Evolutionary conservation across 2,888 invertebrate genomes (phyloP), one percentile per base, ranked within the genome.

Genomic region (Drosophila anceps): DNA sequence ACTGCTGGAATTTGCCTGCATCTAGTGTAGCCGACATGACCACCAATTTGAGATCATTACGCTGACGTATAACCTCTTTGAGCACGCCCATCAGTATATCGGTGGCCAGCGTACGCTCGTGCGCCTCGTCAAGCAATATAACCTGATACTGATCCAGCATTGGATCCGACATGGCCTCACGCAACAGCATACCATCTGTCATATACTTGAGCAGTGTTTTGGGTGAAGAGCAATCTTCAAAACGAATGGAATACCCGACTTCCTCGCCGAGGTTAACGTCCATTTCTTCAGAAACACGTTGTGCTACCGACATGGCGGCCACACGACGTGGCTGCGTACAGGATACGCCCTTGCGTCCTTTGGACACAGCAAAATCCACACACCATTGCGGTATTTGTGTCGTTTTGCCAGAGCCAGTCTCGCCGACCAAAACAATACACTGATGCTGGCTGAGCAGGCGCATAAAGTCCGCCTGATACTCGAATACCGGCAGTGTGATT

Each of bases 1-100:
- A 99, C 92, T 97, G 97, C 94, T 99, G 99, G 93, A 99, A 99
- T 93, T 99, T 99, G 7, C 99, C 99, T 53, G 99, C 99, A 93
- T 99, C 99, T 35, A 99, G 94, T 0, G 99, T 99, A 0, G 99
- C 99, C 73, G 98, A 98, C 99, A 99, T 99, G 89, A 99, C 97
- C 73, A 99, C 98, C 65, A 99, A 94, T 93, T 99, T 99, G 65
- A 99, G 94, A 93, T 99, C 99, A 0, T 95, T 93, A 29, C 99
- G 94, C 88, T 99, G 98, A 79, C 93, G 90, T 39, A 93, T 97
- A 0, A 99, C 98, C 94, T 99, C 99, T 93, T 99, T 99, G 0
- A 98, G 93, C 0, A 99, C 98, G 43, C 99, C 99, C 99, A 99
- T 99, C 1, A 99, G 94, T 63, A 99, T 98, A 92, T 99, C 99